Evolutionary conservation across 2,888 invertebrate genomes (phyloP).

Genomic region (Dicyrtomina minuta): DNA sequence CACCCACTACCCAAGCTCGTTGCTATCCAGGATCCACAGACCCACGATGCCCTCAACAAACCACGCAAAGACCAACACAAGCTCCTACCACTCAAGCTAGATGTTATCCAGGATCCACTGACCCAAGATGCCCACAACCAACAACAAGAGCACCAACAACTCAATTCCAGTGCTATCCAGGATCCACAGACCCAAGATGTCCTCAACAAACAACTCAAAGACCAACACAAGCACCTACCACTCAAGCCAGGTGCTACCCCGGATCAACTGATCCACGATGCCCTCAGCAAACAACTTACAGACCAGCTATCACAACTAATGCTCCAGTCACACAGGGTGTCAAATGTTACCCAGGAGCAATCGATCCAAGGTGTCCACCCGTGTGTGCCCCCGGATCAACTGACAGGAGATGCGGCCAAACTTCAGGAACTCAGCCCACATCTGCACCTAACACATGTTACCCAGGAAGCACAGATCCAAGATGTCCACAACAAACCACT

Average conservation of each 20-base stretch:
- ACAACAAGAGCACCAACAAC: too few species aligned
- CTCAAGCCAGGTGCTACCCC: too few species aligned
- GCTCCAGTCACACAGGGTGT: too few species aligned
- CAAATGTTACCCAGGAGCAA: conserved; percentile 43
- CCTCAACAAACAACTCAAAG: conserved; percentile 20
- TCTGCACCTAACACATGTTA: conserved; percentile 21
- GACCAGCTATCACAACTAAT: neutral
- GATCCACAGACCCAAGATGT: conserved; percentile 13
- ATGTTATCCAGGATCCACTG: too few species aligned
- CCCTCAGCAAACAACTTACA: conserved; percentile 15
- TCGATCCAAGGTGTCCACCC: conserved; percentile 42
- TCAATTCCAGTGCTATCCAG: conserved; percentile 30
- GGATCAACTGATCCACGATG: too few species aligned
- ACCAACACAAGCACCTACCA: too few species aligned
- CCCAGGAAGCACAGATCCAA: conserved; percentile 48
- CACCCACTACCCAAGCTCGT: conserved; percentile 15
- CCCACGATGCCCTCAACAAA: too few species aligned
- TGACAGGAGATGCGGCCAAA: conserved; percentile 28
- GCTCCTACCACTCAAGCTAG: too few species aligned
- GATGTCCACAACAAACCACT: conserved; percentile 31
- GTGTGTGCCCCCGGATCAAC: conserved; percentile 45
- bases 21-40: conserved; percentile 37
- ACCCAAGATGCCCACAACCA: too few species aligned
- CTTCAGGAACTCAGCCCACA: conserved; percentile 16
- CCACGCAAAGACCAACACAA: too few species aligned